A percentile compares a stretch with the other conserved stretches of the same genome.
phyloP scores from a whole-genome alignment of 2,113 vertebrate species.

The Cyprinus carpio region DNA sequence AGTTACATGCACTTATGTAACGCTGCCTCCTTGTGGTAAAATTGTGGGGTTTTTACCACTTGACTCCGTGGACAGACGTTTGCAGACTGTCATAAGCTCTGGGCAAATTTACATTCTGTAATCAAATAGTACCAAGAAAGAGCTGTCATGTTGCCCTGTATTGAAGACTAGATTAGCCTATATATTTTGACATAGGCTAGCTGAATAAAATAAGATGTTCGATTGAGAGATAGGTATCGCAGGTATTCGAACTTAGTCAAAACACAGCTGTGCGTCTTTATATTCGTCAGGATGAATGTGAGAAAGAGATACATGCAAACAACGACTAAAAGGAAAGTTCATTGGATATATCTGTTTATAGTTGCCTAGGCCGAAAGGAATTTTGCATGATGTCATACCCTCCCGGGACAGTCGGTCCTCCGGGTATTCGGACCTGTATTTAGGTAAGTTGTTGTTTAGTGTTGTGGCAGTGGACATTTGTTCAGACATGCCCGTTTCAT shows the following conservation, averaged over 20 bases:
- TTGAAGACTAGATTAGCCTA: neutral
- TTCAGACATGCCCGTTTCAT: conserved; percentile 30
- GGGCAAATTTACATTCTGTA: neutral
- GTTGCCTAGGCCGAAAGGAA: conserved; percentile 49
- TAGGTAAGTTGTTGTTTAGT: conserved; percentile 27
- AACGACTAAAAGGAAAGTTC: neutral
- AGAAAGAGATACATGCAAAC: neutral
- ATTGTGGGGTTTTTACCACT: conserved; percentile 21
- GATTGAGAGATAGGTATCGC: too few relatives aligned
- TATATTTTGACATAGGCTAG: neutral
- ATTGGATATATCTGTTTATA: conserved; percentile 17
- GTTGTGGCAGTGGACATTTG: neutral
- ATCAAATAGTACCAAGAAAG: neutral
- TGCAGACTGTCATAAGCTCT: neutral
- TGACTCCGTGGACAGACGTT: neutral
- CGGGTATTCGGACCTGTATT: conserved; percentile 27
- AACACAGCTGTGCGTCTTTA: neutral
- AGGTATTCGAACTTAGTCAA: neutral
- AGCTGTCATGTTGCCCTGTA: neutral
- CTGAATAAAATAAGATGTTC: neutral
- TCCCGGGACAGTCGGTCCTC: conserved; percentile 7
- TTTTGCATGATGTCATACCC: conserved; percentile 43
- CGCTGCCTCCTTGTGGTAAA: conserved; percentile 55
- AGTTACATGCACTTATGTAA: conserved; percentile 20
- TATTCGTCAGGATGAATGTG: neutral